Percentiles rank a stretch among this genome's conserved stretches.
These are phyloP conservation scores for Mormyrus iriodes DNA, from an alignment of 2,113 vertebrate genomes.

Conservation along the genomic window DNA sequence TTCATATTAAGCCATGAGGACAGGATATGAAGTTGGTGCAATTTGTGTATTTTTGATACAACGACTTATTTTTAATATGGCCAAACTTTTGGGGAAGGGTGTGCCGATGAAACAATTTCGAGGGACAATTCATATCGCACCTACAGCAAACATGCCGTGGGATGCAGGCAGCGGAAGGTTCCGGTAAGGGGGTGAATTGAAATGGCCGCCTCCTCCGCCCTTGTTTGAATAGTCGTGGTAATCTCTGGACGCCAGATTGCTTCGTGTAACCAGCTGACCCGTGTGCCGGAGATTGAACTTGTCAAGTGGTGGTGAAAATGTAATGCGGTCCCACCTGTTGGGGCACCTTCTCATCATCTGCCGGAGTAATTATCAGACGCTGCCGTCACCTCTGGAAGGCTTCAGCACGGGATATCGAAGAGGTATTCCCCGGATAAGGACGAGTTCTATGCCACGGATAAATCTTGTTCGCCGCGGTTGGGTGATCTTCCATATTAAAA, in stretches of 20 bases:
- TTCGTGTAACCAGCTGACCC: conserved; percentile 45
- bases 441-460: neutral
- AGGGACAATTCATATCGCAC: neutral
- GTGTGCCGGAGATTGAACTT: conserved; percentile 55
- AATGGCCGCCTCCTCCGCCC: neutral
- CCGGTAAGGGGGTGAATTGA: neutral
- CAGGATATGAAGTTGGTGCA: neutral
- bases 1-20: neutral
- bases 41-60: neutral
- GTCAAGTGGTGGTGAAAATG: conserved; percentile 35
- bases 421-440: neutral
- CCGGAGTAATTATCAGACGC: conserved; percentile 18
- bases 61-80: neutral
- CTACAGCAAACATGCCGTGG: neutral
- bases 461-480: neutral
- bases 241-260: conserved; percentile 48
- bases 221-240: conserved; percentile 46
- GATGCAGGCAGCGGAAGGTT: neutral
- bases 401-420: neutral
- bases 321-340: conserved; percentile 19
- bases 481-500: neutral
- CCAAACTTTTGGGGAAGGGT: neutral
- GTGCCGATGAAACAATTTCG: neutral
- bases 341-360: conserved; percentile 2
- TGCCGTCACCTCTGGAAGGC: neutral